Conservation (phyloP, 2,113 vertebrate genomes). For the Lethenteron camtschaticum region DNA sequence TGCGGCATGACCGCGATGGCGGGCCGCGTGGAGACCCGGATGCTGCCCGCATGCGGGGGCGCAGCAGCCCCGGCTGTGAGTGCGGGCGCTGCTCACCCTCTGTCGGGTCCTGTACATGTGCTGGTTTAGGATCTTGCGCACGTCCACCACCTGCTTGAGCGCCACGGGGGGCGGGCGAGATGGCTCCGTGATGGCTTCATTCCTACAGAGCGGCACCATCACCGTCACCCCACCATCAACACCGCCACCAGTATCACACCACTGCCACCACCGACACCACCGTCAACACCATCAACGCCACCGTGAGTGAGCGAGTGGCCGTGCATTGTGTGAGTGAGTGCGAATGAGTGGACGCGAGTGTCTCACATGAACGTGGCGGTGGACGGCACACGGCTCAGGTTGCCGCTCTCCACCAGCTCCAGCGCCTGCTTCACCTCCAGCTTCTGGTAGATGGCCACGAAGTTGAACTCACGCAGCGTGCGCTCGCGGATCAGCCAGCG, state of each 20-base stretch:
- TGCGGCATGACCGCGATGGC: too few species aligned
- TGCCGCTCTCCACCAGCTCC: conserved; percentile 22
- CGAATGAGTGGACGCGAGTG: background rate
- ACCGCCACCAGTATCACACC: background rate
- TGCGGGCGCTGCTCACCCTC: too few species aligned
- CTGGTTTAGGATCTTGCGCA: too few species aligned
- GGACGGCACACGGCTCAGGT: conserved; percentile 13
- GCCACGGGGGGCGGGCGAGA: too few species aligned
- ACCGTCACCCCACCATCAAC: background rate
- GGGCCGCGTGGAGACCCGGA: too few species aligned
- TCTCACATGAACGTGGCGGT: conserved; percentile 18
- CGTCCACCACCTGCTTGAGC: too few species aligned
- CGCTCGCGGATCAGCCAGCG: conserved; percentile 40
- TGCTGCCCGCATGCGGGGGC: too few species aligned
- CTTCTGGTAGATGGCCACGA: conserved; percentile 45
- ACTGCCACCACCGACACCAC: background rate
- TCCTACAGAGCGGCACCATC: background rate
- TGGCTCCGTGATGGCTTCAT: too few species aligned
- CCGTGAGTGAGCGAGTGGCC: background rate
- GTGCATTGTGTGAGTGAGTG: background rate
- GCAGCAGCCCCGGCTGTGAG: too few species aligned
- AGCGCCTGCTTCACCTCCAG: conserved; percentile 36
- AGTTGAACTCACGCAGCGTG: conserved; percentile 32
- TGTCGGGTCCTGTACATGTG: too few species aligned
- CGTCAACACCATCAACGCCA: background rate